A percentile compares a stretch with the other conserved stretches of the same genome.
phyloP scores from a whole-genome alignment of 2,113 vertebrate species.

The Choloepus hoffmanni region DNA sequence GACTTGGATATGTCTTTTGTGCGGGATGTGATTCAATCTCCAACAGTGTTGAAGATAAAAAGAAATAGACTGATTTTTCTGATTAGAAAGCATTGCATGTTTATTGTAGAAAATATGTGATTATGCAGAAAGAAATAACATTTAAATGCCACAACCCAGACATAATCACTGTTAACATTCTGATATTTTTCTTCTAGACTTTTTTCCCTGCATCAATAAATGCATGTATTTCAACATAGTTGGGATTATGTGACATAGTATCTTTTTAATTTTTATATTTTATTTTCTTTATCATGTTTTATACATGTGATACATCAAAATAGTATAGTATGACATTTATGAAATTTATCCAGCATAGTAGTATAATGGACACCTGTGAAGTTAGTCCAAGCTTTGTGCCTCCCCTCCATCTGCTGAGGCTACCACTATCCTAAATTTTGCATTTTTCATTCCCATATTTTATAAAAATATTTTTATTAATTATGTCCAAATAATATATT shows the following conservation, averaged over 20 bases:
- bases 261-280: conserved; percentile 50
- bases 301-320: background rate
- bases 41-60: conserved; percentile 55
- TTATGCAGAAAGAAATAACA: conserved; percentile 40
- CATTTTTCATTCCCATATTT: conserved; percentile 12
- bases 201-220: conserved; percentile 44
- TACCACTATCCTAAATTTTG: background rate
- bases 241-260: background rate
- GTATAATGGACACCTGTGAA: background rate
- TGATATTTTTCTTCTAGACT: background rate
- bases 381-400: background rate
- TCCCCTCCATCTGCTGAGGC: background rate
- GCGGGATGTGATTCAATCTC: too few species aligned
- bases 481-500: background rate
- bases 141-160: background rate
- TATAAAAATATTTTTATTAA: background rate
- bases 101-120: conserved; percentile 33
- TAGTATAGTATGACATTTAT: background rate
- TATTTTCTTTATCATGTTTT: background rate
- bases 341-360: background rate
- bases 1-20: too few species aligned
- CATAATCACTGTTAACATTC: conserved; percentile 50
- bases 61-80: conserved; percentile 47
- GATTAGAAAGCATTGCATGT: conserved; percentile 50
- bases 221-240: background rate